Percentiles rank a stretch among this genome's conserved stretches.
These are phyloP conservation scores for Phoebastria nigripes DNA, from an alignment of 2,797 vertebrate genomes.

Conservation along the genomic window DNA sequence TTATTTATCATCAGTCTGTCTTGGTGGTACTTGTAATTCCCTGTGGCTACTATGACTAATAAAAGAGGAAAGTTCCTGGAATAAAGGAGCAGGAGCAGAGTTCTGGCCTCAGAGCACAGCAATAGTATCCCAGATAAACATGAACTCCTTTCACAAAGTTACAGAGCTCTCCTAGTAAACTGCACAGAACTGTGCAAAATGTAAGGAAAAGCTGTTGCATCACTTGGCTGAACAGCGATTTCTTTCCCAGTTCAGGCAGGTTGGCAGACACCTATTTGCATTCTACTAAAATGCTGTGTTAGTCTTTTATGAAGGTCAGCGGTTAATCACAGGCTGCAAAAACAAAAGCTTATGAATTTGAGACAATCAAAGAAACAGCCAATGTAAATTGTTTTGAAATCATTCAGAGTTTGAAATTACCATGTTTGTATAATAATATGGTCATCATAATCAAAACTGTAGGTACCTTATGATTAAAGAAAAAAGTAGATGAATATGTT, in stretches of 20 bases:
- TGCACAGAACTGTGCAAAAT: neutral
- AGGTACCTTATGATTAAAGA: neutral
- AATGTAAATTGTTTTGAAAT: neutral
- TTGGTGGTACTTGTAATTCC: neutral
- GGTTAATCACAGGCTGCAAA: neutral
- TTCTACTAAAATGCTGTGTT: neutral
- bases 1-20: neutral
- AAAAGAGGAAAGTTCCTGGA: neutral
- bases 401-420: neutral
- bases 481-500: neutral
- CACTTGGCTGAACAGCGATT: neutral
- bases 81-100: neutral
- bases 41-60: neutral
- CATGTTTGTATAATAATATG: neutral
- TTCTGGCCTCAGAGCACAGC: neutral
- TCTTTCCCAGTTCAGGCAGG: neutral
- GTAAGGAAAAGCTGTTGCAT: neutral
- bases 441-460: neutral
- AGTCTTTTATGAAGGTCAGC: neutral
- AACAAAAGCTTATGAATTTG: neutral
- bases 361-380: neutral
- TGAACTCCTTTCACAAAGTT: neutral
- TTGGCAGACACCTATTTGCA: neutral
- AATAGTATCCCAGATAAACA: neutral
- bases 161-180: neutral